Base-by-base conservation (phyloP, 2,888 invertebrate genomes). In the Notodromas monacha region DNA sequence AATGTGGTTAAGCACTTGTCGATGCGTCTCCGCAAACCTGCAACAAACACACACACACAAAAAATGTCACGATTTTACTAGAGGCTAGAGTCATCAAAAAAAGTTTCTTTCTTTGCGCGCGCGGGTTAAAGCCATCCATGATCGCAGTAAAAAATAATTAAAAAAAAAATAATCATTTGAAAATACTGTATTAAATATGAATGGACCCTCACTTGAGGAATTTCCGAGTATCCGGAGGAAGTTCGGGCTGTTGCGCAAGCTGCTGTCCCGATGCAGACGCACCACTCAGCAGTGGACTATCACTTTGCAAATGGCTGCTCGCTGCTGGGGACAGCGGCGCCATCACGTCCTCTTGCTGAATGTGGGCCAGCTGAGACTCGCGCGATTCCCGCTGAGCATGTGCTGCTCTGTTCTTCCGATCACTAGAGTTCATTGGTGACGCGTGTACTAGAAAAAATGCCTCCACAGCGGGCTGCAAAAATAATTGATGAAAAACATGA, bases 401-500 rank as follows among this genome's bases (percentile, higher is more conserved):
- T 39, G 42, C 21, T 40, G 39, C 40, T 29, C 36, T 38, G 16
- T 37, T 37, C 36, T 36, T 31, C 27, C 36, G 33, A 12, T 35
- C 30, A 40, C 41, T 46, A 57, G 53, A 36, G 58, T 49, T 39
- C 65, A 65, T 12, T 73, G 58, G 49, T 39, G 65, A 65, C 12
- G 73, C 69, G 45, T 77, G 74, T 3, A 76, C 72, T 32, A 77
- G 52, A 56, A 79, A 79, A 54, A 79, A 79, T 8, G 76, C 73
- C 50, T 79, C 77, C 3, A 79, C 76, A 4, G 74, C 68, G 14
- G 76, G 72, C 50, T 65, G 42, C 8, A 44, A n/a, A n/a, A n/a
- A n/a, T n/a, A n/a, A n/a, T n/a, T n/a, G 8, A 21, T 21, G 8
- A 21, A 21, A 21, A n/a, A 21, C 21, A 21, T n/a, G 8, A 21